Conservation (phyloP, 2,113 vertebrate genomes). For the Tyrannus savana region DNA sequence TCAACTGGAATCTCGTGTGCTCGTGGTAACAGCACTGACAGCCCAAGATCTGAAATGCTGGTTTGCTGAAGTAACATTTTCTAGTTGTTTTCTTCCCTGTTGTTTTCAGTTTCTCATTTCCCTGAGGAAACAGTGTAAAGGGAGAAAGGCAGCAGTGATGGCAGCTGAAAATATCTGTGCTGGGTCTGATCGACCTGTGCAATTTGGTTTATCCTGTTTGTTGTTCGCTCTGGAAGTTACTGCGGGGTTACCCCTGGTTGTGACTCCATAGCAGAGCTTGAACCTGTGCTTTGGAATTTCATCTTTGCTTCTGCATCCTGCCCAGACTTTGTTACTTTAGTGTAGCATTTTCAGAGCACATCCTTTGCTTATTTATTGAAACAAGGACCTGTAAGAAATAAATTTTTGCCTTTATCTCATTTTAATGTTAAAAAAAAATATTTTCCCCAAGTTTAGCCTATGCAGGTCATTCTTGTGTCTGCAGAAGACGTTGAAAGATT, state of each 20-base stretch:
- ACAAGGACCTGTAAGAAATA: background rate
- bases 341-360: background rate
- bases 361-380: background rate
- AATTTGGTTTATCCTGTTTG: background rate
- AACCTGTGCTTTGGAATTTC: background rate
- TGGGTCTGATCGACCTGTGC: fast-evolving
- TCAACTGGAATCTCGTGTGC: fast-evolving
- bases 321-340: background rate
- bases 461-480: background rate
- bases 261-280: fast-evolving
- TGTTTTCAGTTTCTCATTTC: background rate
- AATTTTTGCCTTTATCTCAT: background rate
- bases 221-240: background rate
- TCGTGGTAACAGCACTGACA: background rate
- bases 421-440: background rate
- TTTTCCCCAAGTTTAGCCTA: background rate
- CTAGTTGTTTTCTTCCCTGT: background rate
- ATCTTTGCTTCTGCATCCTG: background rate
- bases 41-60: background rate
- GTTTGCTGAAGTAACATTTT: background rate
- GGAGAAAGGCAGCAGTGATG: background rate
- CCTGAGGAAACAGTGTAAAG: background rate
- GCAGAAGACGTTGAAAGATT: background rate
- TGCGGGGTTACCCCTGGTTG: background rate
- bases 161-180: background rate